Base-by-base conservation (phyloP, 1,140 invertebrate species). In the Asbolus verrucosus region DNA sequence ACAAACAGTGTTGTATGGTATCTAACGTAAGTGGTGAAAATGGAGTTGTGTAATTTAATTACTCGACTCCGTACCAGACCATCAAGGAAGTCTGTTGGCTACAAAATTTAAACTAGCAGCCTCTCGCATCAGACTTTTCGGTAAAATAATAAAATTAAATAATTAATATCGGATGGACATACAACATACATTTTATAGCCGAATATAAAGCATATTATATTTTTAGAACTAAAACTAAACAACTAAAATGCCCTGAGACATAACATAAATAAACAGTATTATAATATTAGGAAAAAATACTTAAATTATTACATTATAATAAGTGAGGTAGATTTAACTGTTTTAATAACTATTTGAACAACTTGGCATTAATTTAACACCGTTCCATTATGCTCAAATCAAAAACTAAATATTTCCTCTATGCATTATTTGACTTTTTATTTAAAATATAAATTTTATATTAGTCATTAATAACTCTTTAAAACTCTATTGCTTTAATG, bases 201-300 rank as follows among this genome's bases (percentile, higher is more conserved):
- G 13, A 54, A 27, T 4, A 54, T 54, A 54, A 54, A 62, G 36
- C 36, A 62, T 19, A 36, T 36, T n/a, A 15, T 41, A 41, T 41
- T 39, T 38, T 13, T 21, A 33, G 18, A 65, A 65, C 61, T 38
- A 62, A 27, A 33, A 36, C 30, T 62, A 62, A 62, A 36, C 36
- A 71, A 69, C 27, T 63, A 31, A 69, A 74, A 67, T 75, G 74
- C 74, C 74, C 74, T 76, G 74, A 76, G 74, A 76, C 62, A 69
- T 65, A 70, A 73, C 33, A 70, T 71, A 71, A 73, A 70, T 73
- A 67, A 75, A 72, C 67, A 70, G 19, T 46, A 36, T 66, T 62
- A 70, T 62, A 67, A 70, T 71, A 71, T 70, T 76, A 75, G 54
- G 65, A 73, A 69, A n/a, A 76, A 67, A 73, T 71, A 71, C 70